A percentile compares a stretch with the other conserved stretches of the same genome.
Evolutionary conservation across 64 coral and sea anemone species (phyloP).

Genomic region (Montipora foliosa): DNA sequence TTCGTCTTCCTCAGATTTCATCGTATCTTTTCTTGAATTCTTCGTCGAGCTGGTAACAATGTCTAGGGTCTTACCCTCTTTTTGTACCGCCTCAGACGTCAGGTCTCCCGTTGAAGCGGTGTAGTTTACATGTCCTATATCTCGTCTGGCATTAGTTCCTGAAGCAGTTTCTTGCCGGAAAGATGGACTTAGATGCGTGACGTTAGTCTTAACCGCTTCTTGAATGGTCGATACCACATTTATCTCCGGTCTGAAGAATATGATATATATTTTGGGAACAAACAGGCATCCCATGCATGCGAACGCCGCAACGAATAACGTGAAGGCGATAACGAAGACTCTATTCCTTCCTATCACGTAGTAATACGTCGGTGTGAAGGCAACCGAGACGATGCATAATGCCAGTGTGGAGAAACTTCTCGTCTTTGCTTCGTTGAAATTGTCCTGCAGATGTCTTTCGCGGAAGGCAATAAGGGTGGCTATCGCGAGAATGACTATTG

Average conservation of each 20-base stretch:
- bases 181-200: not conserved
- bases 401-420: slow-evolving; percentile 91
- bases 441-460: slow-evolving; percentile 82
- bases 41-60: not conserved
- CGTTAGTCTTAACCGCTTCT: not conserved
- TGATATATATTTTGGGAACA: slow-evolving; percentile 87
- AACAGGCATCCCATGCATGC: slow-evolving; percentile 85
- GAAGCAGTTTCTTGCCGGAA: not conserved
- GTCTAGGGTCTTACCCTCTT: not conserved
- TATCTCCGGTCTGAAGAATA: slow-evolving; percentile 66
- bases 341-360: slow-evolving; percentile 85
- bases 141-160: not conserved
- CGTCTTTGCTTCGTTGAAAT: slow-evolving; percentile 90
- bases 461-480: slow-evolving; percentile 86
- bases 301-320: slow-evolving; percentile 79
- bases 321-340: slow-evolving; percentile 79
- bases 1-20: not conserved
- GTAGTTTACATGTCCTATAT: slow-evolving; percentile 4
- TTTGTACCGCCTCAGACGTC: not conserved
- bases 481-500: slow-evolving; percentile 63
- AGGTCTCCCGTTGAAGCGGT: not conserved
- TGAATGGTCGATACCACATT: slow-evolving; percentile 30
- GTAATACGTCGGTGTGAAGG: slow-evolving; percentile 91
- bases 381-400: slow-evolving; percentile 87
- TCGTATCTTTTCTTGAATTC: not conserved